phyloP scores from a whole-genome alignment of 2,797 vertebrate species.

The Nyctalus aviator region DNA sequence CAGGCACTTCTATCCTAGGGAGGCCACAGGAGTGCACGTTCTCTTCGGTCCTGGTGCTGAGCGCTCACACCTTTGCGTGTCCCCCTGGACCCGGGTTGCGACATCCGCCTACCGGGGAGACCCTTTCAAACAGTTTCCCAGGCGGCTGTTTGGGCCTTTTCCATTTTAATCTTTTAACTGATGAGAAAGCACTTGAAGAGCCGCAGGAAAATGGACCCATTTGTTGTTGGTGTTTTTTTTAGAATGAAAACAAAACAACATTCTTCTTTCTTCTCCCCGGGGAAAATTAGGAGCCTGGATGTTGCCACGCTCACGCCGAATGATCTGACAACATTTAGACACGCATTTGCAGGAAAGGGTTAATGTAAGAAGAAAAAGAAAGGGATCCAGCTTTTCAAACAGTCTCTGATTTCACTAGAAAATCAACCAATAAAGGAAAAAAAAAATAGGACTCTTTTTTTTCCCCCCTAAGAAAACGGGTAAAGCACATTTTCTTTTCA shows the following conservation, averaged over 20 bases:
- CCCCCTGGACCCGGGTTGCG: background rate
- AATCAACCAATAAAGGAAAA: background rate
- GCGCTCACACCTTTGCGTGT: slow-evolving; percentile 12
- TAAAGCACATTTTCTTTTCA: slow-evolving; percentile 62
- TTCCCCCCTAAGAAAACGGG: slow-evolving; percentile 25
- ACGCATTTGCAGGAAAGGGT: slow-evolving; percentile 5
- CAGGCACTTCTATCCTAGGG: background rate
- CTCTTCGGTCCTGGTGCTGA: background rate
- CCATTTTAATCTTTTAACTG: slow-evolving; percentile 69
- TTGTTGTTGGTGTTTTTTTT: background rate
- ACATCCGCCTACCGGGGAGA: background rate
- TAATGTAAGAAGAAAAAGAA: slow-evolving; percentile 60
- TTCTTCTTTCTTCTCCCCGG: slow-evolving; percentile 22
- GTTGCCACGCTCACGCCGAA: background rate
- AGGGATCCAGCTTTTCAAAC: slow-evolving; percentile 6
- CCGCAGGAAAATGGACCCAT: background rate
- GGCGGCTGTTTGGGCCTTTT: slow-evolving; percentile 55
- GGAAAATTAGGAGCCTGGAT: background rate
- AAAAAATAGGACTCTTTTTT: slow-evolving; percentile 14
- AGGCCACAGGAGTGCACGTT: background rate
- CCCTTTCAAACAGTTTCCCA: slow-evolving; percentile 51
- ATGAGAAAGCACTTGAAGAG: slow-evolving; percentile 54
- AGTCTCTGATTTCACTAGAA: slow-evolving; percentile 69
- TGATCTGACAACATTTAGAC: slow-evolving; percentile 34
- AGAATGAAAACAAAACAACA: slow-evolving; percentile 50